Base-by-base conservation (phyloP, 2,888 invertebrate species). In the Drosophila phalerata region DNA sequence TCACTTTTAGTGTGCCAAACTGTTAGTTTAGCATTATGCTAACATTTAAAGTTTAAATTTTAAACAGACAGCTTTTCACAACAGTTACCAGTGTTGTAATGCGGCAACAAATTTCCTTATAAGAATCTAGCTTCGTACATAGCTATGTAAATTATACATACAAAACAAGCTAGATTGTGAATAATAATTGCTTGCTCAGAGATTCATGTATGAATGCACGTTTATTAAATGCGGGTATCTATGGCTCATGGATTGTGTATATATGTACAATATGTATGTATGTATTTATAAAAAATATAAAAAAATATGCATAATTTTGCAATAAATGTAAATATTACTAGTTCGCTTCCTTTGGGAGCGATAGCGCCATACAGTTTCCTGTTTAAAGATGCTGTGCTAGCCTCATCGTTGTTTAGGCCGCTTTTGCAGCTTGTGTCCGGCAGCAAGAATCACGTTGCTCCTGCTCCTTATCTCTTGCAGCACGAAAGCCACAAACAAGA, bases 401-500 rank as follows among this genome's bases (percentile, higher is more conserved):
- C 34, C 17, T 34, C 43, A 19, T 34, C 40, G 48, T 57, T 47
- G 58, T 25, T 19, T 42, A 19, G 42, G 52, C 37, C 38, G 60
- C 32, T 61, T 43, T 47, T 57, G 69, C 57, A 64, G 63, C 58
- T 63, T 68, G 58, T 58, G 68, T 52, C 68, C 69, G 25, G 62
- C 63, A 68, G 57, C 57, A 48, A 47, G 58, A 53, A 52, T 11
- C n/a, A 19, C 13, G 63, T 42, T 69, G 72, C 75, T 84, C 48
- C 79, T 81, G 79, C 87, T 80, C 76, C 84, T 84, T 84, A 87
- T 87, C 84, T 84, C 55, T 71, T 60, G 75, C 78, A 63, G 76
- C 84, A 79, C 78, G 85, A 84, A 84, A 84, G 81, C 77, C 79
- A 88, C 81, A 87, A 85, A 85, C 88, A 87, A 88, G 85, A 85